Base-by-base conservation (phyloP, 2,113 vertebrate genomes). In the Ochotona princeps region DNA sequence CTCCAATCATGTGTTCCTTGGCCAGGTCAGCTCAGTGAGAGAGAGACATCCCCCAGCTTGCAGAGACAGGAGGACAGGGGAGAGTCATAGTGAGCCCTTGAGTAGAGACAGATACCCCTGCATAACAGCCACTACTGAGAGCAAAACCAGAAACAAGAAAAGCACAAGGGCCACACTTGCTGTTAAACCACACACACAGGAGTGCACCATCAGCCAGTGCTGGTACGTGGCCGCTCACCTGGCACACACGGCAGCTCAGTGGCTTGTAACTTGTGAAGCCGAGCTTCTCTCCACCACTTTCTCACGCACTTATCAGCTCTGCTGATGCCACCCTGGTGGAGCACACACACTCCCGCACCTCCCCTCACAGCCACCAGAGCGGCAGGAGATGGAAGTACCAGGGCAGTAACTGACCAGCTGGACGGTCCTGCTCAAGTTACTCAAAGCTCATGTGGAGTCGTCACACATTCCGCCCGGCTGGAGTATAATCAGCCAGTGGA, bases 171-270 rank as follows among this genome's bases (percentile, higher is more conserved):
- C 5, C 35, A 1, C 49, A 23, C 25, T 28, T 21, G 47, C 5
- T 35, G 23, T 30, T 1, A 35, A 25, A 66, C 8, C 8, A 17
- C 11, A 9, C 0, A 9, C 38, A 12, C 30, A 25, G 38, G 9
- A 10, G 20, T 4, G 35, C 23, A 23, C 25, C 49, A 13, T 9
- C 20, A 18, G 49, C 12, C 32, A 20, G 4, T 8, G 10, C 6
- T 18, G 2, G 20, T 28, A 38, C 2, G 13, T 4, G 6, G 21
- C 25, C 76, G 1, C 35, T 20, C 51, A 1, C 44, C 79, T 49
- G 66, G 25, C 30, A 14, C 3, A 5, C 0, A 11, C 2, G 1
- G 2, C 47, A 28, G 8, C 30, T 12, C 20, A 9, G 18, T 5
- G 12, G 11, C 47, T 44, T 10, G 8, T 30, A 74, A 66, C 28